These are phyloP conservation scores for Oryctolagus cuniculus DNA, from an alignment of 2,113 vertebrate species.

Conservation along the genomic window mOryCun1.1 NC_091440.1:32921001-32921500, in stretches of 20 bases:
- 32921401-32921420: not conserved
- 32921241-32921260: not conserved
- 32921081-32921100: conserved; percentile 48
- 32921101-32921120: conserved; percentile 57
- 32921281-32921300: not conserved
- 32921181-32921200: conserved; percentile 9
- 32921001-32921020: conserved; percentile 11
- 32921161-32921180: not conserved
- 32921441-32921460: too few species aligned
- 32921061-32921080: conserved; percentile 38
- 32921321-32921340: not conserved
- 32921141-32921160: too few species aligned
- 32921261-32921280: not conserved
- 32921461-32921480: too few species aligned
- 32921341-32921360: not conserved
- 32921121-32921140: conserved; percentile 19
- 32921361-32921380: not conserved
- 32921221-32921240: not conserved
- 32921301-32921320: not conserved
- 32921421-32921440: too few species aligned
- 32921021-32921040: conserved; percentile 59
- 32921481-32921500: too few species aligned
- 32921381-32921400: not conserved
- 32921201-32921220: not conserved
- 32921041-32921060: conserved; percentile 40